phyloP scores from a whole-genome alignment of 92 coral and sea anemone species.

The Zoanthus solanderi region DNA sequence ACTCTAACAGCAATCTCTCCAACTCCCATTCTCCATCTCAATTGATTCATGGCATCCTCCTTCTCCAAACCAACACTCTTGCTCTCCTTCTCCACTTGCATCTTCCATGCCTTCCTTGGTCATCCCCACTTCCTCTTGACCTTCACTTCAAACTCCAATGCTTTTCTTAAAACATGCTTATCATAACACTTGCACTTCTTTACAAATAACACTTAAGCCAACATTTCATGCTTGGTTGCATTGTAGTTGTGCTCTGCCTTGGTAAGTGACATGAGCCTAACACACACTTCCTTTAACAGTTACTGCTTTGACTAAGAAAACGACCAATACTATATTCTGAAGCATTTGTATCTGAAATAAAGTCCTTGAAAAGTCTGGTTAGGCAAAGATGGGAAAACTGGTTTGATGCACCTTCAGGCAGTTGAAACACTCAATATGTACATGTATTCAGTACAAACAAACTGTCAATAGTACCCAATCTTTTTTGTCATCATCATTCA shows the following conservation, averaged over 20 bases:
- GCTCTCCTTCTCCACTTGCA: too few species aligned
- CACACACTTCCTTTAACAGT: too few species aligned
- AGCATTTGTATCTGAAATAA: not conserved
- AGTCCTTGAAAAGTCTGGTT: not conserved
- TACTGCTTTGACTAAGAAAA: not conserved
- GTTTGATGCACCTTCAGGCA: not conserved
- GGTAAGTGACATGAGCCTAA: too few species aligned
- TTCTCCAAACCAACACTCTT: too few species aligned
- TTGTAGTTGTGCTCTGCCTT: not conserved
- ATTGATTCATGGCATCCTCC: too few species aligned
- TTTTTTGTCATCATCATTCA: not conserved
- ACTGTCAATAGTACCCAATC: constrained; percentile 37
- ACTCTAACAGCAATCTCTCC: too few species aligned
- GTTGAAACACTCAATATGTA: not conserved
- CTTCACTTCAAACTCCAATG: too few species aligned
- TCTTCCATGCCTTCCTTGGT: too few species aligned
- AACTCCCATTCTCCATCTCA: too few species aligned
- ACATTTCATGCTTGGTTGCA: not conserved
- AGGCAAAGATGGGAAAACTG: constrained; percentile 9
- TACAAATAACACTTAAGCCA: not conserved
- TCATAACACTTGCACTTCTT: constrained; percentile 1
- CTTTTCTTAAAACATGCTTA: too few species aligned
- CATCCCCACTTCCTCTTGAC: too few species aligned
- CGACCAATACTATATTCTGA: constrained; percentile 16
- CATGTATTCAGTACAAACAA: not conserved